Evolutionary conservation across 2,888 invertebrate genomes (phyloP).

Genomic region (Drosophila lacicola): DNA sequence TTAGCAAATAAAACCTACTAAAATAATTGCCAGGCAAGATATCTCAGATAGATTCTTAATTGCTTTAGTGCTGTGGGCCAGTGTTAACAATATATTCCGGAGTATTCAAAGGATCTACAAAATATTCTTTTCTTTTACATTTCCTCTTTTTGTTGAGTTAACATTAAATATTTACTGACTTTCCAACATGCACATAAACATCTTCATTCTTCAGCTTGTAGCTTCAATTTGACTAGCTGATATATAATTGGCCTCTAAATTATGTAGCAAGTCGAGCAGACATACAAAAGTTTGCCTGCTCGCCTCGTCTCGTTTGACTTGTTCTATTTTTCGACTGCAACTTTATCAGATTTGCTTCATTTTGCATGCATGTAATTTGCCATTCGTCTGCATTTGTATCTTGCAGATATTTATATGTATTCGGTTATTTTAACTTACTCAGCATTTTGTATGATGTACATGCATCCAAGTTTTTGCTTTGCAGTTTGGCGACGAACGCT

Average conservation of each 20-base stretch:
- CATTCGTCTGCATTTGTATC: conserved; percentile 14
- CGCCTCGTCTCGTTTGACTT: not conserved
- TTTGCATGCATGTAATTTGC: conserved; percentile 21
- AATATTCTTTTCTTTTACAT: conserved; percentile 3
- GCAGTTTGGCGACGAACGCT: not conserved
- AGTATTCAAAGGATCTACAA: not conserved
- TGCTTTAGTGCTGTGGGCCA: conserved; percentile 20
- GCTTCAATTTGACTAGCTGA: conserved; percentile 1
- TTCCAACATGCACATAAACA: not conserved
- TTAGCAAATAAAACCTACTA: conserved; percentile 14
- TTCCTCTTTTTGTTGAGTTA: not conserved
- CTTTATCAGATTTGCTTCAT: conserved; percentile 33
- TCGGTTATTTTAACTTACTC: conserved; percentile 2
- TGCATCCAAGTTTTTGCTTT: conserved; percentile 15
- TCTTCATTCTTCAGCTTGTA: conserved; percentile 4
- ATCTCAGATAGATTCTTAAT: conserved; percentile 22
- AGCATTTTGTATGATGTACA: conserved; percentile 21
- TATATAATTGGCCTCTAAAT: conserved; percentile 43
- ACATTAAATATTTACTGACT: conserved; percentile 5
- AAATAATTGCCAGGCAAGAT: conserved; percentile 11
- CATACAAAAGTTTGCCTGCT: not conserved
- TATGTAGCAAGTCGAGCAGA: conserved; percentile 4
- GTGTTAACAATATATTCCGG: conserved; percentile 2
- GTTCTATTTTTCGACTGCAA: conserved; percentile 23
- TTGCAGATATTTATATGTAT: not conserved